Evolutionary conservation across 2,888 invertebrate species (phyloP).

Genomic region (Cryptophagus acutangulus): DNA sequence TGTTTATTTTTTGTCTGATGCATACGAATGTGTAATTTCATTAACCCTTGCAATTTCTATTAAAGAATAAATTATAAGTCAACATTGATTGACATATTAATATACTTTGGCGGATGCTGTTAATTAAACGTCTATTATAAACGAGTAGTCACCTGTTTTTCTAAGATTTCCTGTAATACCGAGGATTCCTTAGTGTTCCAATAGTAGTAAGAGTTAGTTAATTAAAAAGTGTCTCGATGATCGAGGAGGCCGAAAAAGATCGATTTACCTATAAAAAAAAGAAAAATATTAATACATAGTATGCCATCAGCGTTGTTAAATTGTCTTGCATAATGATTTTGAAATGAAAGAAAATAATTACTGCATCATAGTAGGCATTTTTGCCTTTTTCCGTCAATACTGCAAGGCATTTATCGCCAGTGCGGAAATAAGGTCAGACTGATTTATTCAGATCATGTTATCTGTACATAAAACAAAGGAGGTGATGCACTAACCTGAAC

Average conservation of each 20-base stretch:
- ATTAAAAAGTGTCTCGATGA: too few relatives aligned
- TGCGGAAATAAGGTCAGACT: conserved; percentile 20
- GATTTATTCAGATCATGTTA: conserved; percentile 27
- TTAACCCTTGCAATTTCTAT: conserved; percentile 7
- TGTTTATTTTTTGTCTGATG: too few relatives aligned
- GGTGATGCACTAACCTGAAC: conserved; percentile 26
- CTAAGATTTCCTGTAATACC: conserved; percentile 7
- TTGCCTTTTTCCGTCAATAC: conserved; percentile 1
- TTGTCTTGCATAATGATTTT: conserved; percentile 1
- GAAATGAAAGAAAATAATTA: conserved; percentile 1
- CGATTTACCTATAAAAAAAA: too few relatives aligned
- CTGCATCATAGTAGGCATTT: not conserved
- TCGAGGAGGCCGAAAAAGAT: too few relatives aligned
- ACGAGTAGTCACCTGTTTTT: not conserved
- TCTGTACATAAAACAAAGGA: conserved; percentile 28
- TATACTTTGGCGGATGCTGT: conserved; percentile 10
- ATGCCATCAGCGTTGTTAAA: conserved; percentile 2
- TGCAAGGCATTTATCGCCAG: conserved; percentile 15
- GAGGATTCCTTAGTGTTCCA: too few relatives aligned
- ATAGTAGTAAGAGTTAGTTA: too few relatives aligned
- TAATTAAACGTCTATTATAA: conserved; percentile 10
- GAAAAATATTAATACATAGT: too few relatives aligned
- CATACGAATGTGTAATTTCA: conserved; percentile 6
- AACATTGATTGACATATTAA: conserved; percentile 10
- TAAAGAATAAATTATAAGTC: conserved; percentile 4